These are phyloP conservation scores for Xestia sexstrigata DNA, from an alignment of 2,888 invertebrate genomes.

Conservation along the genomic window DNA sequence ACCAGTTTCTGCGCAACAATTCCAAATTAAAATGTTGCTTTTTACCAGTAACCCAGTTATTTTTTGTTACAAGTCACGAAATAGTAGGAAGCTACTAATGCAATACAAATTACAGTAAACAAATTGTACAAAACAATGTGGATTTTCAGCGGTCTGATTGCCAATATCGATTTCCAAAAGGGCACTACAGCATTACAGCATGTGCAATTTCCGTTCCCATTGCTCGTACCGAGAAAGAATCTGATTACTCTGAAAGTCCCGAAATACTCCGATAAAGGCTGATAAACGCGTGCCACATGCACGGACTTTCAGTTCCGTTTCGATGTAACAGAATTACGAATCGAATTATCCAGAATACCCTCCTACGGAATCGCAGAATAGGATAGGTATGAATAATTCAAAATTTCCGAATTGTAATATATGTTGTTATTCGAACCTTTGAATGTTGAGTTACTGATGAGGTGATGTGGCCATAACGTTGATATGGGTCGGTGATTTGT, in stretches of 20 bases:
- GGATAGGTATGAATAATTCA: constrained; percentile 82
- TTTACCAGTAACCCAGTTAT: background rate
- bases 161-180: background rate
- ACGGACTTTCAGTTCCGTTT: background rate
- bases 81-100: background rate
- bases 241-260: background rate
- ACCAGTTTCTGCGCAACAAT: background rate
- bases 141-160: background rate
- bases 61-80: background rate
- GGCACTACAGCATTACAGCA: too few relatives aligned
- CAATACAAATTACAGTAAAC: background rate
- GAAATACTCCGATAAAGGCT: constrained; percentile 12
- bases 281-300: constrained; percentile 13
- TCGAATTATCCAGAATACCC: constrained; percentile 72
- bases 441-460: constrained; percentile 62
- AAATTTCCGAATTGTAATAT: constrained; percentile 77
- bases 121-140: background rate
- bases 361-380: constrained; percentile 66
- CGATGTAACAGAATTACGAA: constrained; percentile 35
- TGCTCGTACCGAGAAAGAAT: constrained; percentile 11
- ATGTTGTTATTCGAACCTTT: constrained; percentile 75
- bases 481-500: constrained; percentile 53
- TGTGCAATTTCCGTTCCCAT: background rate
- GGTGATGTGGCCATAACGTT: constrained; percentile 54
- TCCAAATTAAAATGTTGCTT: background rate